phyloP scores from a whole-genome alignment of 2,113 vertebrate species.

The Romanogobio albipinnatus region DNA sequence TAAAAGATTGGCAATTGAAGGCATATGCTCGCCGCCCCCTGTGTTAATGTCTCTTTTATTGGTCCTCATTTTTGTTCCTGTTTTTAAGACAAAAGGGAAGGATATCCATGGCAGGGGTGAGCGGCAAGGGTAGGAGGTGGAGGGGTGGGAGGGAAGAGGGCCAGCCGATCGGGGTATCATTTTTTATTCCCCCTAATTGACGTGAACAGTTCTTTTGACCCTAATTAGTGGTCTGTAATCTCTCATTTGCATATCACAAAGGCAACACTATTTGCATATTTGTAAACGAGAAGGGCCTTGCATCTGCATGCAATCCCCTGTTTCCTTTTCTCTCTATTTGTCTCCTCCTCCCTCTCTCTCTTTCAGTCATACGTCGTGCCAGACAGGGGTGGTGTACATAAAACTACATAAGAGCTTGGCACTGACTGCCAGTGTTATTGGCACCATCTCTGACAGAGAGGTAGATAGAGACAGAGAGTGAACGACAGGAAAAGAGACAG shows the following conservation, averaged over 20 bases:
- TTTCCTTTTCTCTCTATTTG: conserved; percentile 73
- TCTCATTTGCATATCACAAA: conserved; percentile 92
- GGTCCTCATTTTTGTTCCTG: conserved; percentile 71
- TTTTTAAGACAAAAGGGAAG: conserved; percentile 75
- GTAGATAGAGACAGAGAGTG: conserved; percentile 36
- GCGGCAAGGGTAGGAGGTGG: conserved; percentile 60
- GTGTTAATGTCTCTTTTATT: conserved; percentile 67
- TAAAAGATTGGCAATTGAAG: conserved; percentile 56
- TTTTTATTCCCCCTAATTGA: conserved; percentile 85
- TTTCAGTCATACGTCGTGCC: conserved; percentile 62
- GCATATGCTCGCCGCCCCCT: conserved; percentile 54
- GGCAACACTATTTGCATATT: conserved; percentile 89
- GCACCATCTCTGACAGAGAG: conserved; percentile 41
- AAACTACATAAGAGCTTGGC: conserved; percentile 70
- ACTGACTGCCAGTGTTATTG: conserved; percentile 64
- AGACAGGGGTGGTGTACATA: conserved; percentile 75
- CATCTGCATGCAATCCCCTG: conserved; percentile 79
- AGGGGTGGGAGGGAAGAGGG: conserved; percentile 56
- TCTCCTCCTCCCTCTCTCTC: conserved; percentile 53
- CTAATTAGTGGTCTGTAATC: conserved; percentile 92
- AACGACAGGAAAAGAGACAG: conserved; percentile 25
- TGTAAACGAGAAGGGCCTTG: conserved; percentile 85
- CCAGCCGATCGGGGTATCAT: conserved; percentile 64
- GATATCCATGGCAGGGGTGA: conserved; percentile 70
- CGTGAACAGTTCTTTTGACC: conserved; percentile 91